Evolutionary conservation across 2,113 vertebrate species (phyloP), one percentile per base, ranked within the genome.

Genomic region (Eudyptes chrysolophus): DNA sequence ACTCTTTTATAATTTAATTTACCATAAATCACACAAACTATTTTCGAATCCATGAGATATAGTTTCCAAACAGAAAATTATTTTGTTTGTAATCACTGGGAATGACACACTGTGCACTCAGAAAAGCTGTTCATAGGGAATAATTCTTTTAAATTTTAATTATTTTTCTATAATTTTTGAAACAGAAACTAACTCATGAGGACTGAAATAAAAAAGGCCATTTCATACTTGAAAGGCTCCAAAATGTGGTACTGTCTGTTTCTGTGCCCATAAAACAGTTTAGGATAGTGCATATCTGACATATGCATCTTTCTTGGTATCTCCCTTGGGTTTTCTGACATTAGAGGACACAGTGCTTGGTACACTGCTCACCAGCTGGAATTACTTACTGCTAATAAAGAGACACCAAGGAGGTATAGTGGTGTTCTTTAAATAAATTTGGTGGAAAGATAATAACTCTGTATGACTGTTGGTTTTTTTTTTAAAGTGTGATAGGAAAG

Each of bases 191-290:
- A 69, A 69, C 22, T 93, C 29, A 55, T 44, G 30, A 88, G 14
- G 17, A 74, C 65, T 66, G 17, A 80, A 71, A 75, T 90, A 40
- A 71, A 95, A 74, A 88, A 93, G 32, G 7, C 9, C 27, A 69
- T 85, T 97, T 96, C 66, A 85, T 87, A 54, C 68, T 80, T 84
- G 84, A 93, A 84, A 89, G 38, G 20, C 14, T 96, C 15, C 38
- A 71, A 68, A 78, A 87, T 79, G 34, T 58, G 52, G 19, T 65
- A 22, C 3, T 80, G 18, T 64, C 84, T 46, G 29, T 55, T 94
- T 77, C 83, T 46, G 30, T 74, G 87, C 46, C 54, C 62, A 88
- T 80, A 70, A 92, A 95, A 38, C 11, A 40, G 7, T 68, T 92
- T 66, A 74, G 60, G 16, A 9, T 69, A 69, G 25, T 54, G 36